Percentiles rank a stretch among this genome's conserved stretches.
These are phyloP conservation scores for Urophycis tenuis DNA, from an alignment of 2,797 vertebrate genomes.

Conservation along the genomic window DNA sequence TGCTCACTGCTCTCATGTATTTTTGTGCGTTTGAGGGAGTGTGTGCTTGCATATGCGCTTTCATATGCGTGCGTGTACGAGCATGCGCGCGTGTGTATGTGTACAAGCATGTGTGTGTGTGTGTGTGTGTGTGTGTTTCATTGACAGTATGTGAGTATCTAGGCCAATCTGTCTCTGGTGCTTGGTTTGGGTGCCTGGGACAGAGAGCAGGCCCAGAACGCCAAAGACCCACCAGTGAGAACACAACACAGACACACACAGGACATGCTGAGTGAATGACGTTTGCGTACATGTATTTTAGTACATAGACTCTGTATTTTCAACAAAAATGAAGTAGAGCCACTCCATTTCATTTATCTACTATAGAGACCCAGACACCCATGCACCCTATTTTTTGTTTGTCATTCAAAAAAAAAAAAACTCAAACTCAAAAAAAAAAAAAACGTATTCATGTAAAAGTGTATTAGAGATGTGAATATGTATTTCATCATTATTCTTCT, in stretches of 20 bases:
- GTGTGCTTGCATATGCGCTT: slow-evolving; percentile 31
- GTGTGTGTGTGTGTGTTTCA: slow-evolving; percentile 21
- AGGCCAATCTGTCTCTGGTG: slow-evolving; percentile 51
- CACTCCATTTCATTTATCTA: too few relatives aligned
- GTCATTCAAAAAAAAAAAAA: too few relatives aligned
- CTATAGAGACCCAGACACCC: not conserved
- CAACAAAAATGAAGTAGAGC: too few relatives aligned
- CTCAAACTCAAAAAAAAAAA: too few relatives aligned
- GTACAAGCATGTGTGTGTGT: slow-evolving; percentile 28
- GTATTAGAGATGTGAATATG: not conserved
- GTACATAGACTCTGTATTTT: too few relatives aligned
- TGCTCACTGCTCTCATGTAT: too few relatives aligned
- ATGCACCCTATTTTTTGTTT: not conserved
- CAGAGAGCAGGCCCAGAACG: slow-evolving; percentile 15
- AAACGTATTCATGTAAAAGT: not conserved
- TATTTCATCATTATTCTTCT: not conserved
- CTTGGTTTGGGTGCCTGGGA: slow-evolving; percentile 40
- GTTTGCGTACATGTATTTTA: not conserved
- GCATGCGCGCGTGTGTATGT: slow-evolving; percentile 20
- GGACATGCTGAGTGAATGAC: not conserved
- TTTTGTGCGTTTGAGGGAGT: slow-evolving; percentile 42
- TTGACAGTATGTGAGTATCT: slow-evolving; percentile 36
- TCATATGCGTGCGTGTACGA: slow-evolving; percentile 22
- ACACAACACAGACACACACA: too few relatives aligned
- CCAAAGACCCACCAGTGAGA: not conserved